Evolutionary conservation across 2,113 vertebrate genomes (phyloP), one percentile per base, ranked within the genome.

Genomic region (Meleagris gallopavo): DNA sequence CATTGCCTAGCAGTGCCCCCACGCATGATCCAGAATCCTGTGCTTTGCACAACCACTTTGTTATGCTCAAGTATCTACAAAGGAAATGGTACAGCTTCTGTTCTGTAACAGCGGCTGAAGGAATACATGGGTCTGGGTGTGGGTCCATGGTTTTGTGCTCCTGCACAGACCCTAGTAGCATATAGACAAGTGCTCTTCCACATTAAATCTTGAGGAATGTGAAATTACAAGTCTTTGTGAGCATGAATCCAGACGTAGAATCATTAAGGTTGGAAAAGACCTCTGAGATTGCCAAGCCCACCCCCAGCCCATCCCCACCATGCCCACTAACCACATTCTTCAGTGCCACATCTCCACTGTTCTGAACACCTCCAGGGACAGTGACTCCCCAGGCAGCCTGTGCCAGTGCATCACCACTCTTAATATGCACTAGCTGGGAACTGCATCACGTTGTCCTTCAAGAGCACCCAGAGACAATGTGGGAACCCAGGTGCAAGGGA

Each of bases 391-490:
- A 3, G 27, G 52, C 52, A 54, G 27, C 52, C 25, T 17, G 52
- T 54, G 52, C 27, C 52, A 54, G 9, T 54, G 52, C 52, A 54
- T 17, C 27, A 30, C 52, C 15, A 29, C 52, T 54, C 27, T 54
- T 54, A 29, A 54, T 29, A 25, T 46, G 25, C 13, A 8, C 3
- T 21, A 19, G 29, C 3, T 58, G 19, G n/a, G 72, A 73, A 52
- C 34, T 40, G 6, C 50, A 48, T 22, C 19, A 1, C 2, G 8
- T 30, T n/a, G 54, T 64, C 27, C 50, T 62, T 41, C 48, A 60
- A 32, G 30, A 78, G 40, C 75, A 69, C 10, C 11, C 1, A 1
- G 19, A n/a, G 30, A 36, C 1, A 0, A 22, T 18, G 65, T 18
- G 27, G 79, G 61, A 90, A 21, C 13, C 15, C n/a, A 40, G 41